Conservation (phyloP, 2,797 vertebrate species). For the Parambassis ranga region DNA sequence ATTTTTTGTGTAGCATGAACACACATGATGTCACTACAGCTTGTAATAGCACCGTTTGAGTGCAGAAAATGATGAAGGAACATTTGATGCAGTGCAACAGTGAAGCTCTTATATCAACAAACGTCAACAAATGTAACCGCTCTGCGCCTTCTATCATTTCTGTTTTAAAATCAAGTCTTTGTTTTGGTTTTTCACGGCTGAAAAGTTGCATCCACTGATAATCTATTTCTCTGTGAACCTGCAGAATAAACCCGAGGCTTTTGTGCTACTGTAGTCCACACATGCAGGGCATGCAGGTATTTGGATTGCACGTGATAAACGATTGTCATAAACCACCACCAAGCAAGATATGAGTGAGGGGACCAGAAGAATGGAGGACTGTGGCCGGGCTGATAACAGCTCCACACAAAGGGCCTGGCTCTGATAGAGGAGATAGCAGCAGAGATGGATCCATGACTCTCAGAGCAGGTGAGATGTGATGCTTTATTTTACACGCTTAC, state of each 20-base stretch:
- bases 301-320: constrained; percentile 41
- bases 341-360: constrained; percentile 55
- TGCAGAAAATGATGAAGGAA: too few relatives aligned
- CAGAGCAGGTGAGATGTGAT: constrained; percentile 7
- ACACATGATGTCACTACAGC: too few relatives aligned
- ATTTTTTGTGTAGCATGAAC: too few relatives aligned
- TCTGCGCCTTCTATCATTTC: neutral
- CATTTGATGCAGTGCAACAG: too few relatives aligned
- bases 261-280: constrained; percentile 29
- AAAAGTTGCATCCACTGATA: constrained; percentile 22
- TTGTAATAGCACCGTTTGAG: too few relatives aligned
- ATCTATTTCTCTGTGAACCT: constrained; percentile 12
- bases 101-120: too few relatives aligned
- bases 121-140: too few relatives aligned
- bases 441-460: neutral
- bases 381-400: constrained; percentile 26
- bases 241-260: constrained; percentile 26
- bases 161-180: constrained; percentile 42
- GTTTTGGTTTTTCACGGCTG: constrained; percentile 17
- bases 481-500: constrained; percentile 40
- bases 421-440: constrained; percentile 37
- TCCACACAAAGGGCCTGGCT: constrained; percentile 25
- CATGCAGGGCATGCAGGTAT: constrained; percentile 65
- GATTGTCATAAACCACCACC: constrained; percentile 50
- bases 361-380: constrained; percentile 45